These are phyloP conservation scores for Thunnus albacares DNA, from an alignment of 2,797 vertebrate genomes.

Conservation along the genomic window DNA sequence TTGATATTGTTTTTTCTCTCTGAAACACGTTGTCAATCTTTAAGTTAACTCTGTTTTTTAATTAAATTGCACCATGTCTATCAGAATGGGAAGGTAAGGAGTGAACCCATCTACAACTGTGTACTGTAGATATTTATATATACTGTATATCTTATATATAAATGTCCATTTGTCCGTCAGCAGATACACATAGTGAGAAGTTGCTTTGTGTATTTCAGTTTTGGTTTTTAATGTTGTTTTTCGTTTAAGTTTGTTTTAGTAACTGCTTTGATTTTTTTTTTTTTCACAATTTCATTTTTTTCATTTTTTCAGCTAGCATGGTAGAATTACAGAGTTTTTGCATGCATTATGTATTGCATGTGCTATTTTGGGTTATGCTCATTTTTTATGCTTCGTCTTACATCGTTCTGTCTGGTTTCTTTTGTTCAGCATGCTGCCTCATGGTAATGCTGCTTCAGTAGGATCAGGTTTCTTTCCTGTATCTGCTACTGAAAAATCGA, in stretches of 20 bases:
- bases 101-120: conserved; percentile 59
- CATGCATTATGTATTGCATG: conserved; percentile 60
- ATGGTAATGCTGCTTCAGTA: conserved; percentile 64
- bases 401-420: conserved; percentile 38
- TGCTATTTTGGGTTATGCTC: conserved; percentile 58
- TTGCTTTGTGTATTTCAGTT: conserved; percentile 60
- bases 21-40: conserved; percentile 73
- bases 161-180: conserved; percentile 66
- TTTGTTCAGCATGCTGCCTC: conserved; percentile 63
- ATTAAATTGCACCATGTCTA: conserved; percentile 87
- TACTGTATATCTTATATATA: conserved; percentile 50
- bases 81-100: conserved; percentile 91
- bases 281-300: conserved; percentile 2
- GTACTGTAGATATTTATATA: conserved; percentile 63
- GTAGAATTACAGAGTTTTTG: conserved; percentile 36
- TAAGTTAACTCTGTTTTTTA: conserved; percentile 87
- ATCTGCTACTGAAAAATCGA: conserved; percentile 5
- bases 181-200: conserved; percentile 50
- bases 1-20: conserved; percentile 63
- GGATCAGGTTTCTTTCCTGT: conserved; percentile 32
- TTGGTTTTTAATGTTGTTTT: conserved; percentile 28
- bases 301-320: conserved; percentile 43
- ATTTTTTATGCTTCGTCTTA: conserved; percentile 38
- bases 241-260: conserved; percentile 9
- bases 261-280: conserved; percentile 23